Base-by-base conservation (phyloP, 2,797 vertebrate genomes). In the Glyptemys insculpta region DNA sequence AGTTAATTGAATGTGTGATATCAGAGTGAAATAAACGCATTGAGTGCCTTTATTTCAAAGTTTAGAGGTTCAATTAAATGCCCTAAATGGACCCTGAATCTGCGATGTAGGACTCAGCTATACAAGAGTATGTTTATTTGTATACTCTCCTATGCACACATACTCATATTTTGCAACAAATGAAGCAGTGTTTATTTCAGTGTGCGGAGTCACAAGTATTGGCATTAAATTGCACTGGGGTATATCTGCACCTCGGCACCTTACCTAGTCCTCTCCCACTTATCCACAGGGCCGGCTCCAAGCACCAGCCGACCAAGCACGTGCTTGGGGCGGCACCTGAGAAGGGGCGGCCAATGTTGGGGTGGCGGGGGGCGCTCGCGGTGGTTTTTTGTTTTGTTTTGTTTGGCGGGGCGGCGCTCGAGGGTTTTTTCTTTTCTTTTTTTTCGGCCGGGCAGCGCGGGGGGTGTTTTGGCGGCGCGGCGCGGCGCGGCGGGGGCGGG, bases 71-170 rank as follows among this genome's bases (percentile, higher is more conserved):
- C 81, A 90, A 96, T 74, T 88, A 94, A 31, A 93, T 96, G 47
- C 3, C 80, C 78, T 52, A 85, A 62, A 49, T 37, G 21, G 87
- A 62, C 86, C 59, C 78, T 83, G 29, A 83, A 88, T 4, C 2
- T 56, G 29, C 0, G 90, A 80, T 91, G 94, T 96, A 87, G 93
- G 94, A 52, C 16, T 68, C 78, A 84, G 94, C 91, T 93, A 89
- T 1, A 94, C 92, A 89, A 88, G 85, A 47, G 27, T 89, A 85
- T 95, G 96, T 96, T 97, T 96, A 88, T 96, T 96, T 96, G 90
- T 85, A 85, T 0, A 12, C 74, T 86, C 84, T 93, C 68, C 87
- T 0, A 10, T 29, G 91, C 37, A 62, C 47, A 79, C 90, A 96
- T 89, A 49, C 57, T 90, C 29, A 0, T 4, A 1, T 92, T 91